These are phyloP conservation scores for Monoplex corrugatus DNA, from an alignment of 2,888 invertebrate genomes.

Conservation along the genomic window DNA sequence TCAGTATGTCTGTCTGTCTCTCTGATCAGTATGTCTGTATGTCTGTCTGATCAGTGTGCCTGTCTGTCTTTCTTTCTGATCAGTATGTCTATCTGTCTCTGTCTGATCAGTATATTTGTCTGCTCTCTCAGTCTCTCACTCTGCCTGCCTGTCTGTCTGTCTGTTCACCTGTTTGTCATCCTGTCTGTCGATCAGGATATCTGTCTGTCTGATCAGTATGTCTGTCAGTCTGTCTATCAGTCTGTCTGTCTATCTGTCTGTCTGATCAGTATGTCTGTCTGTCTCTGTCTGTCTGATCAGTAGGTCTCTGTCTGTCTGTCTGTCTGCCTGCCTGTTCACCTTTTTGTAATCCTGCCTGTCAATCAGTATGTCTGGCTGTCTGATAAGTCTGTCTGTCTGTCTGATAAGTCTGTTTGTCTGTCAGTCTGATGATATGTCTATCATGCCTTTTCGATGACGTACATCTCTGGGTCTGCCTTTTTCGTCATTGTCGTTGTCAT, in stretches of 20 bases:
- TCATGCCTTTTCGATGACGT: too few relatives aligned
- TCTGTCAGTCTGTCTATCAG: background rate
- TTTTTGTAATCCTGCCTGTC: too few relatives aligned
- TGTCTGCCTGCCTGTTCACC: background rate
- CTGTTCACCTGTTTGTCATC: too few relatives aligned
- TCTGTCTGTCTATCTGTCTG: conserved; percentile 1
- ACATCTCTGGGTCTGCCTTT: too few relatives aligned
- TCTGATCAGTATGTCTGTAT: background rate
- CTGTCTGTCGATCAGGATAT: background rate
- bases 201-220: background rate
- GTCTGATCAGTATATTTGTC: background rate
- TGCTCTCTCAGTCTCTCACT: background rate
- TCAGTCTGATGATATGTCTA: too few relatives aligned
- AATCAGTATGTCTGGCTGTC: too few relatives aligned
- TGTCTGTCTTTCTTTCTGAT: background rate
- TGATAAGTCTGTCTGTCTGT: too few relatives aligned
- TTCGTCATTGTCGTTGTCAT: too few relatives aligned
- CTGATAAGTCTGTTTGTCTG: too few relatives aligned
- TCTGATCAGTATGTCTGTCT: background rate
- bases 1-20: background rate
- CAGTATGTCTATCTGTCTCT: background rate
- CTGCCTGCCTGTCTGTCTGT: background rate
- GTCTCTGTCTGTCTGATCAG: background rate
- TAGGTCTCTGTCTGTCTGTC: background rate
- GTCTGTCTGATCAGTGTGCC: background rate